These are phyloP conservation scores for Octomys mimax DNA, from an alignment of 2,797 vertebrate genomes.

Conservation along the genomic window DNA sequence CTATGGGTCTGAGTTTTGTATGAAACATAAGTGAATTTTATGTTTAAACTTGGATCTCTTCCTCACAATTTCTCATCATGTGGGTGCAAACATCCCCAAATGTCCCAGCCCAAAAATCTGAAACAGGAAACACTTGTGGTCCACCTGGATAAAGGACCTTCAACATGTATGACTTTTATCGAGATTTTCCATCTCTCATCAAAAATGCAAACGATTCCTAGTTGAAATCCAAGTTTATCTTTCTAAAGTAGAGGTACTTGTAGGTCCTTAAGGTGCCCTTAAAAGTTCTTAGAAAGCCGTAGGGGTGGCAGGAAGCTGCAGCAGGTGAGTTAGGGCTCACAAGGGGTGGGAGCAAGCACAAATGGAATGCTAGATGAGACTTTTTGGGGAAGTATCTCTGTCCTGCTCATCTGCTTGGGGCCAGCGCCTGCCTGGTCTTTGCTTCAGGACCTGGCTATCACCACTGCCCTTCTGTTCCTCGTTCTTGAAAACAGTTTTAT, in stretches of 20 bases:
- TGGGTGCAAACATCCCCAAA: background rate
- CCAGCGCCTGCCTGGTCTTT: background rate
- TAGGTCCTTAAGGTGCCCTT: background rate
- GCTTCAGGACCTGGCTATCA: background rate
- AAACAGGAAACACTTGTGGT: background rate
- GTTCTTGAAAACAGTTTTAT: background rate
- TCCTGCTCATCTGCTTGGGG: background rate
- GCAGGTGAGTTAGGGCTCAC: background rate
- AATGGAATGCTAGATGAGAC: background rate
- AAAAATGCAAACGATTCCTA: background rate
- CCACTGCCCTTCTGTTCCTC: background rate
- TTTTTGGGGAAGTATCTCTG: too few relatives aligned
- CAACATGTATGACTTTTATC: background rate
- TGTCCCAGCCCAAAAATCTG: background rate
- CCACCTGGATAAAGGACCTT: background rate
- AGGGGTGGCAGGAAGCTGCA: background rate
- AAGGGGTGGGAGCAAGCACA: accelerated
- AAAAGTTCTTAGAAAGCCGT: background rate
- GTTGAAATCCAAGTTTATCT: background rate
- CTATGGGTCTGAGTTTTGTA: background rate
- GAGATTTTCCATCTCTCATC: background rate
- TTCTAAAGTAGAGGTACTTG: background rate
- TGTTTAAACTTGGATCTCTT: background rate
- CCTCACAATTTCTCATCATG: background rate
- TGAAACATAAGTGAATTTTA: background rate